A percentile compares a stretch with the other conserved stretches of the same genome.
Conservation (phyloP, 2,888 invertebrate species). For the Drosophila fungiperda region DNA sequence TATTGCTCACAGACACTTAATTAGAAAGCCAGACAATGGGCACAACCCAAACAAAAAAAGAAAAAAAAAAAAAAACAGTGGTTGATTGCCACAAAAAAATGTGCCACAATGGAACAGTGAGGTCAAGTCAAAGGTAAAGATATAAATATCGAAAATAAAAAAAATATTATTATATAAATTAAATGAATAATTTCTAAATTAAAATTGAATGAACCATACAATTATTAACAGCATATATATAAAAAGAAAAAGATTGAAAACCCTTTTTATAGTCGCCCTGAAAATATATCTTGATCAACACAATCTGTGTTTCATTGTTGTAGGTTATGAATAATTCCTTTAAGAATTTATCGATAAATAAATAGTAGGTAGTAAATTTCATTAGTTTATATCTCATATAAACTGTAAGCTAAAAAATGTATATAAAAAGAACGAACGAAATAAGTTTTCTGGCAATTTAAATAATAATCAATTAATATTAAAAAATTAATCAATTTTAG, state of each 20-base stretch:
- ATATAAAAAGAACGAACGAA: too few relatives aligned
- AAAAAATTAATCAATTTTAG: too few relatives aligned
- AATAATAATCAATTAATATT: too few relatives aligned
- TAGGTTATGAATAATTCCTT: too few relatives aligned
- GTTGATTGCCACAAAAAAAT: neutral
- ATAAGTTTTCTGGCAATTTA: too few relatives aligned
- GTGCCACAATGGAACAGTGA: constrained; percentile 30
- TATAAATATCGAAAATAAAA: neutral
- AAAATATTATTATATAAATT: neutral
- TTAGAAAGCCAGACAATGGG: constrained; percentile 62
- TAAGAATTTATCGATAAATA: neutral
- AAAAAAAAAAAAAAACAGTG: constrained; percentile 8
- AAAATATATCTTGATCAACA: neutral
- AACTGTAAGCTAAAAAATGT: too few relatives aligned
- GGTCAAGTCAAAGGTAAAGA: neutral
- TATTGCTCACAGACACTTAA: constrained; percentile 63
- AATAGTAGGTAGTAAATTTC: neutral
- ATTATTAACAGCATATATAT: neutral
- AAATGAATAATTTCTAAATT: neutral
- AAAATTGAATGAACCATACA: neutral
- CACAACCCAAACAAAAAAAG: neutral
- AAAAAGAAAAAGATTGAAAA: too few relatives aligned
- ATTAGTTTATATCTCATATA: too few relatives aligned
- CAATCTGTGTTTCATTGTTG: neutral
- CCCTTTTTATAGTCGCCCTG: neutral